Conservation (phyloP, 1,140 invertebrate species). For the Orussus abietinus region DNA sequence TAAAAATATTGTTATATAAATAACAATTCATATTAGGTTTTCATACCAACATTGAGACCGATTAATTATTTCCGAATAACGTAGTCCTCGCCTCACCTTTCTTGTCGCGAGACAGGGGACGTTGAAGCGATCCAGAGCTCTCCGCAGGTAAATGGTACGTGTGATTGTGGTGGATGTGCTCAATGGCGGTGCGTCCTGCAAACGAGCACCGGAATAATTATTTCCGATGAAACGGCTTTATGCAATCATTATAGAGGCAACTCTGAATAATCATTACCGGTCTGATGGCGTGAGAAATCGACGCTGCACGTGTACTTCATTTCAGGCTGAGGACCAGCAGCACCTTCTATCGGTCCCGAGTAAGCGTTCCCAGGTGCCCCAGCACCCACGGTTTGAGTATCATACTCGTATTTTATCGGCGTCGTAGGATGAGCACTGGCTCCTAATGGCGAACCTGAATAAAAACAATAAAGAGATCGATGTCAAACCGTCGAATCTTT, state of each 20-base stretch:
- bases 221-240: no score
- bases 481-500: neutral
- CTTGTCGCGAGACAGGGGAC: conserved; percentile 68
- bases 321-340: conserved; percentile 59
- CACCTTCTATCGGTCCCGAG: conserved; percentile 50
- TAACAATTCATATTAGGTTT: no score
- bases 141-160: conserved; percentile 77
- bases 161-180: conserved; percentile 76
- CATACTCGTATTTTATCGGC: conserved; percentile 63
- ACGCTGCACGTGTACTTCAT: conserved; percentile 70
- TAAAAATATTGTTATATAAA: no score
- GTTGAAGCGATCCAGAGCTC: conserved; percentile 65
- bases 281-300: conserved; percentile 64
- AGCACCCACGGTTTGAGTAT: conserved; percentile 51
- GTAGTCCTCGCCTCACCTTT: no score
- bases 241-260: no score
- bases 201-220: no score
- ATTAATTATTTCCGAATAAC: no score
- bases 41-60: conserved; percentile 21
- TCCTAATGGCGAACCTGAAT: conserved; percentile 38
- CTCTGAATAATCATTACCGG: no score
- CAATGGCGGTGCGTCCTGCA: conserved; percentile 54
- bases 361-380: conserved; percentile 53
- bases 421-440: conserved; percentile 50
- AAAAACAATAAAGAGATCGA: no score